These are phyloP conservation scores for Megastigmus dorsalis DNA, from an alignment of 2,888 invertebrate genomes.

Conservation along the genomic window DNA sequence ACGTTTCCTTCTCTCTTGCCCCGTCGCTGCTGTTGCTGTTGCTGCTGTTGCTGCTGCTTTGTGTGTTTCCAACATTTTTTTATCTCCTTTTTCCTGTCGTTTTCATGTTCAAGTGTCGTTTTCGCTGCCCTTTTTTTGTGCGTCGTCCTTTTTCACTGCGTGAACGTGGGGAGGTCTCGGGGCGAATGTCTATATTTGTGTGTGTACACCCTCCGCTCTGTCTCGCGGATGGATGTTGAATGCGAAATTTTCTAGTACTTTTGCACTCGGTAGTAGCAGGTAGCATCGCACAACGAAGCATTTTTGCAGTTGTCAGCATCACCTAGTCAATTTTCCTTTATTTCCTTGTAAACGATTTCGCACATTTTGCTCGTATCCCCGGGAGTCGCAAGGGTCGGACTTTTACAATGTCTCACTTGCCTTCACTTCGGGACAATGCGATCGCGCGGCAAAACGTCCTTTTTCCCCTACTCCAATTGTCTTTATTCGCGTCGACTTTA, in stretches of 20 bases:
- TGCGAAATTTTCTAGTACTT: slow-evolving; percentile 36
- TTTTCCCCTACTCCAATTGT: not conserved
- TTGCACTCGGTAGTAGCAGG: not conserved
- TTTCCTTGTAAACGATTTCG: slow-evolving; percentile 12
- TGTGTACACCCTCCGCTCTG: not conserved
- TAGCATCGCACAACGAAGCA: not conserved
- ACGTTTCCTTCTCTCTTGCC: slow-evolving; percentile 46
- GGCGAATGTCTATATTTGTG: no score
- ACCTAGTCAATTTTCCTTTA: slow-evolving; percentile 39
- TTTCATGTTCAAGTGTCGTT: slow-evolving; percentile 21
- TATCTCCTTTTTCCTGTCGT: slow-evolving; percentile 30
- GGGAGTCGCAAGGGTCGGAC: not conserved
- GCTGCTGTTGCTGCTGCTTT: slow-evolving; percentile 28
- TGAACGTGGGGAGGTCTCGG: no score
- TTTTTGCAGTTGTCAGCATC: slow-evolving; percentile 36
- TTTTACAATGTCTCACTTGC: slow-evolving; percentile 28
- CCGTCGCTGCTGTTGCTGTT: slow-evolving; percentile 52
- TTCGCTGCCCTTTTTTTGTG: not conserved
- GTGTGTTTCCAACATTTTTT: slow-evolving; percentile 25
- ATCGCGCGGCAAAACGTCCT: not conserved
- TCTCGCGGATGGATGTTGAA: slow-evolving; percentile 26
- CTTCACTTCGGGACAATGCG: not conserved
- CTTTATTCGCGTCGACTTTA: slow-evolving; percentile 17
- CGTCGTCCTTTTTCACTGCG: not conserved
- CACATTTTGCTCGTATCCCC: not conserved